phyloP scores from a whole-genome alignment of 2,888 invertebrate species.

The Eristalis intricaria region DNA sequence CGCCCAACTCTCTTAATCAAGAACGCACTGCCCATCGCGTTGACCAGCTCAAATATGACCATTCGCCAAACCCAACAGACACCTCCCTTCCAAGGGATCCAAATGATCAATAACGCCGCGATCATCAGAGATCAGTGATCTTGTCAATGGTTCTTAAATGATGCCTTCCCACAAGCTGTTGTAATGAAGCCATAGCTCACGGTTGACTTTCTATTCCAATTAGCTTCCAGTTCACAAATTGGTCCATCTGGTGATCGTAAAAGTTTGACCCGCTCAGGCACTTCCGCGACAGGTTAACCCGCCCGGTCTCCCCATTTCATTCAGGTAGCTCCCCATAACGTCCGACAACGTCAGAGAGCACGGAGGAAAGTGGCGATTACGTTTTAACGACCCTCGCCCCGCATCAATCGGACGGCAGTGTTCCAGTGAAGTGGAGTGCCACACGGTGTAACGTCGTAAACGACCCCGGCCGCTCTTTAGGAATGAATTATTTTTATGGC shows the following conservation, averaged over 20 bases:
- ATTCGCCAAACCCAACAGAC: no score
- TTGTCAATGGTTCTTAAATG: no score
- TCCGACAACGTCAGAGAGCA: background rate
- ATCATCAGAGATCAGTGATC: no score
- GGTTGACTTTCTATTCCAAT: background rate
- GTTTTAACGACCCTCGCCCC: conserved; percentile 38
- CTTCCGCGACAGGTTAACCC: conserved; percentile 26
- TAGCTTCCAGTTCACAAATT: background rate
- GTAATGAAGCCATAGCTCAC: no score
- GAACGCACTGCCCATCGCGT: no score
- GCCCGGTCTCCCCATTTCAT: background rate
- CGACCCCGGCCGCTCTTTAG: conserved; percentile 54
- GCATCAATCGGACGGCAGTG: conserved; percentile 1
- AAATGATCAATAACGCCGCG: no score
- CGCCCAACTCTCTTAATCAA: no score
- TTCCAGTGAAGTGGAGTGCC: conserved; percentile 2
- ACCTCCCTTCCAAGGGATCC: no score
- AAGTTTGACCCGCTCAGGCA: background rate
- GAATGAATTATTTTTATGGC: conserved; percentile 70
- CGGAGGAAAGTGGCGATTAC: conserved; percentile 42
- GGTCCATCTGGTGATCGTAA: background rate
- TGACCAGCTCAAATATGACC: no score
- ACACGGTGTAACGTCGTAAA: conserved; percentile 35
- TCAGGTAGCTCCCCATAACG: conserved; percentile 20
- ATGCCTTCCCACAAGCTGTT: no score